Percentiles rank a stretch among this genome's conserved stretches.
phyloP scores from a whole-genome alignment of 2,797 vertebrate genomes.

The Trachurus trachurus region DNA sequence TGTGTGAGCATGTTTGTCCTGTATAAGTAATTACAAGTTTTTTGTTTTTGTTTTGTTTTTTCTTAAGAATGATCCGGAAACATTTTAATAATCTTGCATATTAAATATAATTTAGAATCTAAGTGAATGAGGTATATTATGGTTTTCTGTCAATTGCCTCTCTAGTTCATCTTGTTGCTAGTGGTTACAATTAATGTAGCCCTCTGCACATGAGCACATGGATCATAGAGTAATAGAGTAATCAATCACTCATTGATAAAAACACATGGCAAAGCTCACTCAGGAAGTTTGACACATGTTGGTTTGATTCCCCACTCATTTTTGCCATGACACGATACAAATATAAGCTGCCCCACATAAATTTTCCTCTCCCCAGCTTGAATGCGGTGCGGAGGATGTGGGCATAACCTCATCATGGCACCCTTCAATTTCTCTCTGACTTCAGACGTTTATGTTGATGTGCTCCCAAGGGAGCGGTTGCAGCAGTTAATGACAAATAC shows the following conservation, averaged over 20 bases:
- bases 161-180: constrained; percentile 2
- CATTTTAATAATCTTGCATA: not conserved
- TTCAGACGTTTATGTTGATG: constrained; percentile 66
- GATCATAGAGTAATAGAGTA: not conserved
- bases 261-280: not conserved
- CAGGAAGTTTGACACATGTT: not conserved
- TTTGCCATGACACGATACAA: constrained; percentile 20
- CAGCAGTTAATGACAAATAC: constrained; percentile 77
- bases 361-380: constrained; percentile 27
- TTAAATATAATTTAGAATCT: not conserved
- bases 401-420: constrained; percentile 50
- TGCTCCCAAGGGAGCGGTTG: constrained; percentile 49
- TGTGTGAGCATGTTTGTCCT: not conserved
- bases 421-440: constrained; percentile 46
- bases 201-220: not conserved
- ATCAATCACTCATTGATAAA: constrained; percentile 12
- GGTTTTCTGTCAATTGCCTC: not conserved
- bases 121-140: not conserved
- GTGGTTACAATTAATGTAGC: not conserved
- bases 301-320: constrained; percentile 17
- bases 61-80: not conserved
- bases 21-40: not conserved
- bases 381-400: constrained; percentile 60
- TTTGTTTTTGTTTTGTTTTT: not conserved
- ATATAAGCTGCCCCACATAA: constrained; percentile 20